A percentile compares a stretch with the other conserved stretches of the same genome.
phyloP scores from a whole-genome alignment of 2,888 invertebrate genomes.

The Cheilosia vernalis region DNA sequence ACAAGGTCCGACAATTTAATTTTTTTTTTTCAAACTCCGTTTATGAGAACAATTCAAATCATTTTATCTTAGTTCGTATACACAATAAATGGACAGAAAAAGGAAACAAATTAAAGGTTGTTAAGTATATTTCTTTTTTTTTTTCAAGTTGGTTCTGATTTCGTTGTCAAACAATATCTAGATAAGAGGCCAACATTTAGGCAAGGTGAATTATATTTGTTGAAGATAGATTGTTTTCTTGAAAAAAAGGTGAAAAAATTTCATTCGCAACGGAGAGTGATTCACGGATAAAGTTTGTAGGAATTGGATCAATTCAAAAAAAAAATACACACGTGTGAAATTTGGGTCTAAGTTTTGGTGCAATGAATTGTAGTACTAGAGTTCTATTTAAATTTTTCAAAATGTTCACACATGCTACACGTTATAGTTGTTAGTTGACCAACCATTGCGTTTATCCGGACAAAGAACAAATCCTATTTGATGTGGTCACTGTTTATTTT shows the following conservation, averaged over 20 bases:
- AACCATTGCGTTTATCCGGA: too few species aligned
- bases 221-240: conserved; percentile 40
- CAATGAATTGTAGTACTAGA: too few species aligned
- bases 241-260: not conserved
- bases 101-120: conserved; percentile 66
- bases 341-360: too few species aligned
- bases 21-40: conserved; percentile 15
- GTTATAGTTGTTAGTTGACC: too few species aligned
- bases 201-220: conserved; percentile 63
- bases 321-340: too few species aligned
- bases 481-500: too few species aligned
- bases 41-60: conserved; percentile 66
- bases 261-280: not conserved
- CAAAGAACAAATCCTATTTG: too few species aligned
- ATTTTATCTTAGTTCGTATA: conserved; percentile 61
- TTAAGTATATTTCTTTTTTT: conserved; percentile 27
- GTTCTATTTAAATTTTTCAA: too few species aligned
- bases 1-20: conserved; percentile 58
- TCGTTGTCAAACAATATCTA: conserved; percentile 54
- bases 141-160: conserved; percentile 17
- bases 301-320: not conserved
- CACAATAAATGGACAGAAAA: conserved; percentile 61
- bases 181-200: conserved; percentile 48
- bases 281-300: not conserved
- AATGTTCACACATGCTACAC: too few species aligned